Conservation (phyloP, 2,797 vertebrate species). For the Etheostoma nigrum region DNA sequence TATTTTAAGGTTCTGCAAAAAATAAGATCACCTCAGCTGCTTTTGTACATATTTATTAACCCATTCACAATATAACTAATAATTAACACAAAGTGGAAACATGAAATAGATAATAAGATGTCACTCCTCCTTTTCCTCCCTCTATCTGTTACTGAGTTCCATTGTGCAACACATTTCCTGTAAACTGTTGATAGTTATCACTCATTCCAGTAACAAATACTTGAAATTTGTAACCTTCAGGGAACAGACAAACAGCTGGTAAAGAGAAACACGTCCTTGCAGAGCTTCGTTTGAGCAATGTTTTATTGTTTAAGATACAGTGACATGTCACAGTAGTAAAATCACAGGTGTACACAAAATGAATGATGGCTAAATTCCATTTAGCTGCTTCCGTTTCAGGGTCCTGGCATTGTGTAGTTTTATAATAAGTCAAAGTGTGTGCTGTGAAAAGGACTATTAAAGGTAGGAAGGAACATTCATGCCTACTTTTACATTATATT, state of each 20-base stretch:
- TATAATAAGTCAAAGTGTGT: background rate
- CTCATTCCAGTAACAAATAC: background rate
- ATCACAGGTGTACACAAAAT: background rate
- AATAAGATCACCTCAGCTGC: background rate
- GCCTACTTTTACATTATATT: background rate
- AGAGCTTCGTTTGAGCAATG: background rate
- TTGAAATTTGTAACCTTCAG: background rate
- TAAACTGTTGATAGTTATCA: background rate
- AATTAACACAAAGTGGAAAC: slow-evolving; percentile 15
- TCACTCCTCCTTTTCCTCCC: background rate
- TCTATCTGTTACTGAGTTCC: background rate
- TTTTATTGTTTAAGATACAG: background rate
- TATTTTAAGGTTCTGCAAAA: background rate
- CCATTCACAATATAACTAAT: background rate
- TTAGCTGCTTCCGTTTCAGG: background rate
- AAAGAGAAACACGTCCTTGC: background rate
- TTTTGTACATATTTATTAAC: background rate
- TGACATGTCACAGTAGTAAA: too few species aligned
- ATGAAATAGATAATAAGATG: slow-evolving; percentile 11
- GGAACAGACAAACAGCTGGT: slow-evolving; percentile 6
- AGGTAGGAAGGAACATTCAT: background rate
- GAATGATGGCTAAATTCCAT: background rate
- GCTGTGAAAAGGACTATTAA: background rate
- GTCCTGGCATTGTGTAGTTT: background rate
- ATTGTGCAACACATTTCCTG: slow-evolving; percentile 21